Conservation (phyloP, 2,113 vertebrate genomes). For the Gasterosteus nipponicus region DNA sequence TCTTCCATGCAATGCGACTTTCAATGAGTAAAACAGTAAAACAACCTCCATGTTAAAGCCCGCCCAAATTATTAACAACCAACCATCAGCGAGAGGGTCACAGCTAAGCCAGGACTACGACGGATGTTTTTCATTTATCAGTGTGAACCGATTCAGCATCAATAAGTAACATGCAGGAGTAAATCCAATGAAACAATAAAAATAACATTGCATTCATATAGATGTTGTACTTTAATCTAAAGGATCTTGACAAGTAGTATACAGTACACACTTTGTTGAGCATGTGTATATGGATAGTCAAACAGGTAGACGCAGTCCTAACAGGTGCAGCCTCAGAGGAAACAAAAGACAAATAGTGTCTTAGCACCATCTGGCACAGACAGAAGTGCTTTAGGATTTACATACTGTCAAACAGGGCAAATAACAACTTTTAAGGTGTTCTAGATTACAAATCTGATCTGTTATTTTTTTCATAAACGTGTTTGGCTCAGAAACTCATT, state of each 20-base stretch:
- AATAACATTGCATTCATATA: neutral
- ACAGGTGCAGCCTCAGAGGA: constrained; percentile 60
- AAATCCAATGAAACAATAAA: neutral
- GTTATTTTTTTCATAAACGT: neutral
- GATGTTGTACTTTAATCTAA: neutral
- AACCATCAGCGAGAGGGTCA: constrained; percentile 15
- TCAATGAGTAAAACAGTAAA: constrained; percentile 7
- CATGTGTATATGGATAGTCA: constrained; percentile 31
- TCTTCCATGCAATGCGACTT: constrained; percentile 16
- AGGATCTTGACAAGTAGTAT: neutral
- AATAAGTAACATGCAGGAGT: neutral
- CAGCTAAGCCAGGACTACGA: constrained; percentile 1
- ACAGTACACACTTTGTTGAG: neutral
- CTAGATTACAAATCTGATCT: neutral
- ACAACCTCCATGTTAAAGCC: constrained; percentile 14
- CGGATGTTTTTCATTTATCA: neutral
- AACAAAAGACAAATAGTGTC: constrained; percentile 52
- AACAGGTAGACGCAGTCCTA: constrained; percentile 43
- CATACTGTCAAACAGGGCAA: constrained; percentile 41
- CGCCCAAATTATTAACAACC: neutral
- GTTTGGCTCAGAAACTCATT: neutral
- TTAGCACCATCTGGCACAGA: constrained; percentile 57
- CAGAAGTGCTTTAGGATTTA: constrained; percentile 43
- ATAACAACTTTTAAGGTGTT: constrained; percentile 19
- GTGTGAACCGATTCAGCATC: neutral